Evolutionary conservation across 37 sponge, comb jelly and placozoan genomes (phyloP).

Genomic region (Oscarella lobularis): DNA sequence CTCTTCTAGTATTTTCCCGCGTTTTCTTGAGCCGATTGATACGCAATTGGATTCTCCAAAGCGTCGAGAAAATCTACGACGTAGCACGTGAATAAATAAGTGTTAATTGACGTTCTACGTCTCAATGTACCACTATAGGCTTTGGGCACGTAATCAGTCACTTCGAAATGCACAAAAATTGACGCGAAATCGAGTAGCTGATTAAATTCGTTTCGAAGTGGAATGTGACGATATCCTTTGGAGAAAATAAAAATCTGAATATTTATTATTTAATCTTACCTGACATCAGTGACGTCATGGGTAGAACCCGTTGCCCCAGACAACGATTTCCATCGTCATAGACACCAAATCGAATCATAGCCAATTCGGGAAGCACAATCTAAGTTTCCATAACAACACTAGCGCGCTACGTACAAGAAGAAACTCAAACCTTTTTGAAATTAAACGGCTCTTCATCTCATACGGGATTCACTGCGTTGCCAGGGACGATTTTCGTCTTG

Average conservation of each 20-base stretch:
- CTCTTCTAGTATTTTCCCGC: conserved; percentile 3
- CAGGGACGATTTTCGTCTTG: conserved; percentile 44
- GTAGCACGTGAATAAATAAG: not conserved
- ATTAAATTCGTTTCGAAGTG: conserved; percentile 73
- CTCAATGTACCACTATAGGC: conserved; percentile 9
- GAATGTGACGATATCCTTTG: conserved; percentile 62
- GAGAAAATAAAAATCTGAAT: no score
- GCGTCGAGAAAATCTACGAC: conserved; percentile 45
- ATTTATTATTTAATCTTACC: conserved; percentile 4
- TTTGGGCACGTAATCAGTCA: conserved; percentile 73
- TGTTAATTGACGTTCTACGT: not conserved
- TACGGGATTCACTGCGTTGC: conserved; percentile 22
- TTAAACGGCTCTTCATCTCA: conserved; percentile 58
- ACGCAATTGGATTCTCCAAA: conserved; percentile 66
- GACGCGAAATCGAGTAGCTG: conserved; percentile 67
- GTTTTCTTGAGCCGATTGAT: not conserved
- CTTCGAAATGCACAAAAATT: conserved; percentile 68
- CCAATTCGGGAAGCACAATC: conserved; percentile 83
- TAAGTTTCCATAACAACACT: no score
- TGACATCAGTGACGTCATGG: conserved; percentile 40
- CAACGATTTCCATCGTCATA: conserved; percentile 54
- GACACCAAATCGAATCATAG: conserved; percentile 64
- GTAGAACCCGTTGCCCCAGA: conserved; percentile 69
- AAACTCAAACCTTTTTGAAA: conserved; percentile 54
- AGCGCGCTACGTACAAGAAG: no score